These are phyloP conservation scores for Leucophenga maculata DNA, from an alignment of 2,888 invertebrate genomes.

Conservation along the genomic window DNA sequence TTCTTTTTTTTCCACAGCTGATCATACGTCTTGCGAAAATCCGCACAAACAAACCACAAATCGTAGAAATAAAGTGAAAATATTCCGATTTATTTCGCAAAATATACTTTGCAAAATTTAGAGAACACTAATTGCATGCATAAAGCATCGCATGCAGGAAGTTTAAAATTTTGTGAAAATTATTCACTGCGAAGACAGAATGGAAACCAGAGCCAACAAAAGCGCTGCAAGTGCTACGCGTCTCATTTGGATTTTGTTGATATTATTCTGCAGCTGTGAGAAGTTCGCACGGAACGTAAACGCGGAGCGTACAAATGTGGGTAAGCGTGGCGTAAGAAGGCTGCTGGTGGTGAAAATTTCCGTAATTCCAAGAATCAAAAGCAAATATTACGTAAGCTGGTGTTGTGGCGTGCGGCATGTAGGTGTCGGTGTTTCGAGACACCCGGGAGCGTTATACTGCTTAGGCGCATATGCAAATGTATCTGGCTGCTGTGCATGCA, in stretches of 20 bases:
- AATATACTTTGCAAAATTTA: neutral
- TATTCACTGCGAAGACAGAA: conserved; percentile 20
- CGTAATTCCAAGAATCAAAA: neutral
- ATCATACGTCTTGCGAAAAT: neutral
- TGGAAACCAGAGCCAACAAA: neutral
- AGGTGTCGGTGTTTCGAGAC: too few species aligned
- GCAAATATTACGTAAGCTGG: conserved; percentile 42
- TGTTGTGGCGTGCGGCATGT: too few species aligned
- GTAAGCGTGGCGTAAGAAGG: conserved; percentile 45
- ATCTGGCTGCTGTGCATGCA: neutral
- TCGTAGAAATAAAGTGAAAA: too few species aligned
- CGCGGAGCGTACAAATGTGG: conserved; percentile 55
- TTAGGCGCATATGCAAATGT: neutral
- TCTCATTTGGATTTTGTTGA: conserved; percentile 30
- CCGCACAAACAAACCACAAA: too few species aligned
- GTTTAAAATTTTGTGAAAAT: neutral
- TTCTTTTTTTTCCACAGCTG: too few species aligned
- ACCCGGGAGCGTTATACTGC: neutral
- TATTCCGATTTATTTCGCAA: neutral
- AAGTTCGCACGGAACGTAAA: conserved; percentile 32
- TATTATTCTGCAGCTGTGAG: conserved; percentile 36
- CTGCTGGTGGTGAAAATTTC: conserved; percentile 7
- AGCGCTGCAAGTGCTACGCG: neutral
- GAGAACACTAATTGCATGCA: neutral
- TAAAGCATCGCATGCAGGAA: neutral